Conservation (phyloP, 2,888 invertebrate genomes). For the Zeuzera pyrina region DNA sequence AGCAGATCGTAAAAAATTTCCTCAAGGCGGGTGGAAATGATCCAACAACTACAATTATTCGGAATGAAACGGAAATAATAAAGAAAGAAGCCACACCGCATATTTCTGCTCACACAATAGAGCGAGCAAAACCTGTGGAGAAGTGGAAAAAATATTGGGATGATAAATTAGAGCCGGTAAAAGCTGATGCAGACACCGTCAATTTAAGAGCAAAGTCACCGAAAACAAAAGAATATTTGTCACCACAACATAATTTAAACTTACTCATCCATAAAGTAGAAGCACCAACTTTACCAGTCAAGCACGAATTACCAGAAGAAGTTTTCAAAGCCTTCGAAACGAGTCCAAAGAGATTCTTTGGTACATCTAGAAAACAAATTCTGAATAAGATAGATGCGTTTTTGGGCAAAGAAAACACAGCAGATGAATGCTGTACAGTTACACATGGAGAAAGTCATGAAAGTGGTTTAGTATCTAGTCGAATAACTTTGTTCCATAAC, state of each 20-base stretch:
- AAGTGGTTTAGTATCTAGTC: slow-evolving; percentile 62
- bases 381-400: slow-evolving; percentile 61
- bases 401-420: slow-evolving; percentile 41
- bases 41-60: too few species aligned
- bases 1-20: slow-evolving; percentile 53
- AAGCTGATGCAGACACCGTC: slow-evolving; percentile 19
- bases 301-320: slow-evolving; percentile 61
- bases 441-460: slow-evolving; percentile 33
- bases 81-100: too few species aligned
- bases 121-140: slow-evolving; percentile 24
- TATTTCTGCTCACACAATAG: slow-evolving; percentile 3
- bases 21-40: slow-evolving; percentile 31
- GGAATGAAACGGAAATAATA: slow-evolving; percentile 1
- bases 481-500: slow-evolving; percentile 58
- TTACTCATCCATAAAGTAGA: too few species aligned
- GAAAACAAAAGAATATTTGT: slow-evolving; percentile 10
- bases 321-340: slow-evolving; percentile 66
- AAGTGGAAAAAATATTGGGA: slow-evolving; percentile 65
- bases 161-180: slow-evolving; percentile 42
- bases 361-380: slow-evolving; percentile 60
- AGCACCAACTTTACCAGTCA: slow-evolving; percentile 29
- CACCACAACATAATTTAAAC: too few species aligned
- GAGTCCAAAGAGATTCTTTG: slow-evolving; percentile 64
- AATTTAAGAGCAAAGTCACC: slow-evolving; percentile 18
- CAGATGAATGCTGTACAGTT: too few species aligned